A percentile compares a stretch with the other conserved stretches of the same genome.
Conservation (phyloP, 2,113 vertebrate species). For the Mormyrus lacerda region DNA sequence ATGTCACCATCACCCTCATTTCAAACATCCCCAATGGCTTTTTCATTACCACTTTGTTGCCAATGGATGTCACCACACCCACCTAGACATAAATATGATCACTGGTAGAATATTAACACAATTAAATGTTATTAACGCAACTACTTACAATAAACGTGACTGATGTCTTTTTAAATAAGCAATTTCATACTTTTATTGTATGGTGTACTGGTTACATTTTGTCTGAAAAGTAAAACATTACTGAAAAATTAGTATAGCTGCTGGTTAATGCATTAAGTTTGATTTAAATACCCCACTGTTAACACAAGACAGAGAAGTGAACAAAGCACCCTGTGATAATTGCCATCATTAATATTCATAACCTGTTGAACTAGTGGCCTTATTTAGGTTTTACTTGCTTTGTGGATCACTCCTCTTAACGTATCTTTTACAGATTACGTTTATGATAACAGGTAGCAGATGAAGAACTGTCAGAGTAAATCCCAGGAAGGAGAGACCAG, state of each 20-base stretch:
- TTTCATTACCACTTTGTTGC: background rate
- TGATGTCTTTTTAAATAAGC: background rate
- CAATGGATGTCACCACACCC: background rate
- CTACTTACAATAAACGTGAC: background rate
- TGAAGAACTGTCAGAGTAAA: background rate
- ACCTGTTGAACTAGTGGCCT: background rate
- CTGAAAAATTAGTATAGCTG: background rate
- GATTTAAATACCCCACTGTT: background rate
- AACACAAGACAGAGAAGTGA: background rate
- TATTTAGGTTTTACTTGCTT: background rate
- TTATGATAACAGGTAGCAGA: background rate
- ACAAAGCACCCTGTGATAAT: background rate
- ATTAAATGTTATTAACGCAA: background rate
- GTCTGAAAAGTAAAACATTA: background rate
- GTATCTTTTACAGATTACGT: background rate
- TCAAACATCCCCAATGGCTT: background rate
- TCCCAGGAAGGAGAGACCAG: background rate
- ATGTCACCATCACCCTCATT: background rate
- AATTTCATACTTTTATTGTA: background rate
- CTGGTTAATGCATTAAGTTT: background rate
- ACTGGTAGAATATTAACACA: background rate
- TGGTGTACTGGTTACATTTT: background rate
- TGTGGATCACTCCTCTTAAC: background rate
- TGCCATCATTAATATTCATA: background rate
- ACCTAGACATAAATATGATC: background rate